These are phyloP conservation scores for Pterophyllum scalare DNA, from an alignment of 2,113 vertebrate species.

Conservation along the genomic window DNA sequence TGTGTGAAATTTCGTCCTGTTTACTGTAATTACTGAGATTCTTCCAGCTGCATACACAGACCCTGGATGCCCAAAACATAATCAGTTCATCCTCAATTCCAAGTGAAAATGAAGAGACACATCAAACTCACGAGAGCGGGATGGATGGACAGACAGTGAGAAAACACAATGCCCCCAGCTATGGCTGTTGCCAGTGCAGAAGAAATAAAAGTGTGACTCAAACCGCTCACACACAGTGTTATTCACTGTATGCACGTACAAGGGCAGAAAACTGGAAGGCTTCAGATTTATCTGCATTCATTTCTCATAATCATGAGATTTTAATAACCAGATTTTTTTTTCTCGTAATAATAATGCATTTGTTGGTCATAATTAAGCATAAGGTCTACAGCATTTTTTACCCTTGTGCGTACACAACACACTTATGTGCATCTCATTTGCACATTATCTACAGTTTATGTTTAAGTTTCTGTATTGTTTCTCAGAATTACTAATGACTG, in stretches of 20 bases:
- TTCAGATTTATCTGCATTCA: background rate
- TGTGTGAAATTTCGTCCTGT: background rate
- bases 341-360: background rate
- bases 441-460: background rate
- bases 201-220: constrained; percentile 6
- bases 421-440: background rate
- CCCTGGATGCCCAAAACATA: background rate
- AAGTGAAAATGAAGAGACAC: background rate
- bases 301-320: background rate
- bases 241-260: background rate
- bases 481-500: background rate
- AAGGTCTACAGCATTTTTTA: background rate
- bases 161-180: background rate
- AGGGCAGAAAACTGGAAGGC: background rate
- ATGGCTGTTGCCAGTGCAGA: background rate
- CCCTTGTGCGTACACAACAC: background rate
- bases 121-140: background rate
- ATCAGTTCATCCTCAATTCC: background rate
- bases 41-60: background rate
- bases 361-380: background rate
- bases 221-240: background rate
- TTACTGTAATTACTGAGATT: background rate
- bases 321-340: background rate
- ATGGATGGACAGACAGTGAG: background rate
- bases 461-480: background rate